A percentile compares a stretch with the other conserved stretches of the same genome.
Conservation (phyloP, 2,797 vertebrate genomes). For the Numenius phaeopus region DNA sequence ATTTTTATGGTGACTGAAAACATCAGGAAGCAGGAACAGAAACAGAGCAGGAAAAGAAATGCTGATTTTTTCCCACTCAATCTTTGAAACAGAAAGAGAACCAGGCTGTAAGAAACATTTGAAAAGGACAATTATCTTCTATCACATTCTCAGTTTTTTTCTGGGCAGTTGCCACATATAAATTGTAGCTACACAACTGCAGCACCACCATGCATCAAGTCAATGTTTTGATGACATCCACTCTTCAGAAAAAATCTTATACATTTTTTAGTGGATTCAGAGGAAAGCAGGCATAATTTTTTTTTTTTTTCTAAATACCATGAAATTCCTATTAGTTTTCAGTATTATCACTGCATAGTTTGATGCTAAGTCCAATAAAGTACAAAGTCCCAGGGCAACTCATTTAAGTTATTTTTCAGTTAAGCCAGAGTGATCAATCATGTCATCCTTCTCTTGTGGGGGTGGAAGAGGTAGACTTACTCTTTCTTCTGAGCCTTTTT, state of each 20-base stretch:
- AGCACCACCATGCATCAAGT: not conserved
- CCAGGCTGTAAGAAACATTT: not conserved
- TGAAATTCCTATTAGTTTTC: not conserved
- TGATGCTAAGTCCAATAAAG: not conserved
- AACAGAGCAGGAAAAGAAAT: not conserved
- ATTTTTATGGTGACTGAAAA: not conserved
- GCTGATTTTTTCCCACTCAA: not conserved
- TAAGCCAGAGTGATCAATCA: not conserved
- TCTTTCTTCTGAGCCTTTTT: slow-evolving; percentile 92
- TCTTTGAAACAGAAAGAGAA: not conserved
- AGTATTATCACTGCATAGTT: not conserved
- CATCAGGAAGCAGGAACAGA: not conserved
- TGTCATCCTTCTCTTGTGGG: not conserved
- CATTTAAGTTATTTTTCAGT: not conserved
- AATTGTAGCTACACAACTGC: not conserved
- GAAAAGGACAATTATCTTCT: not conserved
- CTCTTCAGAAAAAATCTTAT: not conserved
- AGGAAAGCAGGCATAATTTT: not conserved
- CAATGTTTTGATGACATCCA: not conserved
- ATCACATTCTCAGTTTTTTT: accelerated
- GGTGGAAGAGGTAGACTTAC: slow-evolving; percentile 74
- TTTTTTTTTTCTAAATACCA: not conserved
- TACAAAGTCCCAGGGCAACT: not conserved
- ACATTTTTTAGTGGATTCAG: not conserved
- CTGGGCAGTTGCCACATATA: not conserved